phyloP scores from a whole-genome alignment of 2,113 vertebrate species.

The Hepsetus odoe region DNA sequence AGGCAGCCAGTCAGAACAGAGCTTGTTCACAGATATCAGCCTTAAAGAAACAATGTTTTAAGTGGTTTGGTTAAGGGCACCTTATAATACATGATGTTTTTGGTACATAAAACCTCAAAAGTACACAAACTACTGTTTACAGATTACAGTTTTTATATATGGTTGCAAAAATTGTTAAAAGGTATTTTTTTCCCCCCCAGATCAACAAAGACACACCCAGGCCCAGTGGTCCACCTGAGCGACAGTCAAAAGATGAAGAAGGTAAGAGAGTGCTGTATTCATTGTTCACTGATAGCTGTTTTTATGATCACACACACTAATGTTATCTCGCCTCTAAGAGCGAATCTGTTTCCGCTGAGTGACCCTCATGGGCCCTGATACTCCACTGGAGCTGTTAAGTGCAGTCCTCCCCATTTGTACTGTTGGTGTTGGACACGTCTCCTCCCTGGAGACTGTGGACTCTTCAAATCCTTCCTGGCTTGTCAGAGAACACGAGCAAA shows the following conservation, averaged over 20 bases:
- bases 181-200: conserved; percentile 72
- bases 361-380: neutral
- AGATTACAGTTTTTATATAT: neutral
- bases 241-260: conserved; percentile 97
- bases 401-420: neutral
- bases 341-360: neutral
- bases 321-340: neutral
- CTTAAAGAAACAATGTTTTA: no score
- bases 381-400: neutral
- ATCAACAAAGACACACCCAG: conserved; percentile 96
- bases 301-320: neutral
- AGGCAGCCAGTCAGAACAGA: no score
- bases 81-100: no score
- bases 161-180: neutral
- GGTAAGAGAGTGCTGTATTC: conserved; percentile 79
- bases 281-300: no score
- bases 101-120: no score
- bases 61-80: no score
- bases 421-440: no score
- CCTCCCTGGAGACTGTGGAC: neutral
- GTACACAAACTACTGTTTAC: neutral
- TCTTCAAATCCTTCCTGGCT: neutral
- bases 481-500: neutral
- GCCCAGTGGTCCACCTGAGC: conserved; percentile 96
- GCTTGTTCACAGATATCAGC: no score